These are phyloP conservation scores for Numida meleagris DNA, from an alignment of 2,113 vertebrate species.

Conservation along the genomic window DNA sequence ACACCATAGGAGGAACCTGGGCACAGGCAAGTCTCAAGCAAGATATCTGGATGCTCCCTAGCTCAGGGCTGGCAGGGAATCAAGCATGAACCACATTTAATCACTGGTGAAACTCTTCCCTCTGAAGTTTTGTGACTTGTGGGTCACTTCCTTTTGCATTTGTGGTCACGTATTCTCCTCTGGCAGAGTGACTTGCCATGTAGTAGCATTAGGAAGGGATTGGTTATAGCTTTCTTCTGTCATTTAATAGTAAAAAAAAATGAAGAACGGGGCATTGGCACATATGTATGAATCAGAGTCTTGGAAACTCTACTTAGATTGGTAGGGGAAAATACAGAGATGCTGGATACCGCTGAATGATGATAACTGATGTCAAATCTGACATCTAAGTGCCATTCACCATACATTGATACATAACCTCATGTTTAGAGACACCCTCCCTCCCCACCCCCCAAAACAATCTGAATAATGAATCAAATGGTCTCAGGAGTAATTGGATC, in stretches of 20 bases:
- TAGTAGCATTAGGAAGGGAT: background rate
- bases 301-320: conserved; percentile 15
- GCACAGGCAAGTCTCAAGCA: background rate
- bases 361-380: conserved; percentile 49
- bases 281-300: background rate
- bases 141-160: background rate
- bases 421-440: conserved; percentile 64
- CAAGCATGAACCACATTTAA: background rate
- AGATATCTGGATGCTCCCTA: background rate
- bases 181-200: background rate
- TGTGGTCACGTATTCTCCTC: background rate
- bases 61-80: background rate
- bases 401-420: conserved; percentile 59
- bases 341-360: conserved; percentile 2
- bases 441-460: conserved; percentile 54
- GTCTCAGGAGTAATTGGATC: conserved; percentile 77
- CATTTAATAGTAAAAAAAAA: background rate
- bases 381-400: conserved; percentile 46
- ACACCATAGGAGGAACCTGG: background rate
- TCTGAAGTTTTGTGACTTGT: background rate
- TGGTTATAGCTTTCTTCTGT: background rate
- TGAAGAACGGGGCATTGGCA: background rate
- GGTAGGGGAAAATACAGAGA: conserved; percentile 23
- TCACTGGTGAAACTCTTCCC: background rate
- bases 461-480: conserved; percentile 81